Conservation (phyloP, 2,797 vertebrate genomes). For the Dendrocincla fuliginosa region DNA sequence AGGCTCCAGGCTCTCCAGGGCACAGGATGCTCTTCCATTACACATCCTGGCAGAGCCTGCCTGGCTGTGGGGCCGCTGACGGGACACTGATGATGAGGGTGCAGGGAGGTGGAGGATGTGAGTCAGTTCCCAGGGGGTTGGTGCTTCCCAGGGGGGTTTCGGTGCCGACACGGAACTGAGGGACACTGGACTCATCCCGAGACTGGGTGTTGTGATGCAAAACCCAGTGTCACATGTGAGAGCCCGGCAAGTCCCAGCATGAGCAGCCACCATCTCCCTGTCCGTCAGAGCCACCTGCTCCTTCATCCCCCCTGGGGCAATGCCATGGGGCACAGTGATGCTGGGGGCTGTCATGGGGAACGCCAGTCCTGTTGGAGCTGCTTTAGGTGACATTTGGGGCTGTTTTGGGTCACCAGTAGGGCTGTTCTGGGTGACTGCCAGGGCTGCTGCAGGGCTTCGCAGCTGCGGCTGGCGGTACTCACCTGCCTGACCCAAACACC, state of each 20-base stretch:
- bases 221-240: rapidly evolving
- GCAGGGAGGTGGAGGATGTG: neutral
- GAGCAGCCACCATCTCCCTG: rapidly evolving
- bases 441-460: neutral
- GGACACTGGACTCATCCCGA: neutral
- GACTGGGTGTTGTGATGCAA: neutral
- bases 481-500: neutral
- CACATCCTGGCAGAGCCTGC: neutral
- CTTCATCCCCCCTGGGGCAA: neutral
- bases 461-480: rapidly evolving
- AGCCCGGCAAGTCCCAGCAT: neutral
- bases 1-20: rapidly evolving
- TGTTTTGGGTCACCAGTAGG: neutral
- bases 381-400: neutral
- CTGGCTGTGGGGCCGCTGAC: neutral
- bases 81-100: rapidly evolving
- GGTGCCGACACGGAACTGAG: rapidly evolving
- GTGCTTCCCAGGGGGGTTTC: neutral
- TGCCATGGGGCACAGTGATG: neutral
- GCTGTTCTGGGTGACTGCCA: neutral
- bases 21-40: neutral
- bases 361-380: neutral
- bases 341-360: rapidly evolving
- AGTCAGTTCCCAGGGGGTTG: neutral
- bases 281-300: rapidly evolving